phyloP scores from a whole-genome alignment of 2,797 vertebrate species.

The Paramormyrops hopkinsi region DNA sequence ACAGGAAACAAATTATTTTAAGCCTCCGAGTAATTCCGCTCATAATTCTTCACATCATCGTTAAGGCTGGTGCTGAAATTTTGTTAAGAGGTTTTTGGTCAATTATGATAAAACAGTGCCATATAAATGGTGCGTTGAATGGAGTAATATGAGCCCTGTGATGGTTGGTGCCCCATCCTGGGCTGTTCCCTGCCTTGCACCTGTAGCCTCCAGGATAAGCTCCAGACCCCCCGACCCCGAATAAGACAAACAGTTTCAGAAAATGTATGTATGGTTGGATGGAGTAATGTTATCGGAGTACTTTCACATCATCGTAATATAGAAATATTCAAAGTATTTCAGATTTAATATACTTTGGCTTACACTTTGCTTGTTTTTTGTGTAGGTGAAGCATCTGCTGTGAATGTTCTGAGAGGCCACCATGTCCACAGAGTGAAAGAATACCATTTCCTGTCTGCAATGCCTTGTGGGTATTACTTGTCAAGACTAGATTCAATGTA shows the following conservation, averaged over 20 bases:
- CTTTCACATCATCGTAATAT: not conserved
- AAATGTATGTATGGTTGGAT: not conserved
- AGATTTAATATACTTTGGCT: not conserved
- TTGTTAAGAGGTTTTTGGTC: not conserved
- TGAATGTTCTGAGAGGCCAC: not conserved
- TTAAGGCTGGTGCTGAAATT: not conserved
- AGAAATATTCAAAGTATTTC: not conserved
- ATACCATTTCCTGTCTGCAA: slow-evolving; percentile 21
- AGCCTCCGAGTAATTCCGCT: not conserved
- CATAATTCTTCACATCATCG: not conserved
- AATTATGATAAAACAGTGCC: not conserved
- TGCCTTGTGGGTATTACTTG: slow-evolving; percentile 46
- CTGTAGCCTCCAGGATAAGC: not conserved
- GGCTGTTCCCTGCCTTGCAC: not conserved
- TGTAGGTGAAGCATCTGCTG: not conserved
- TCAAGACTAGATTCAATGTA: slow-evolving; percentile 43
- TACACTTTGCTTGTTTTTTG: not conserved
- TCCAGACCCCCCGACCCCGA: not conserved
- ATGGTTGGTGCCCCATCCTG: not conserved
- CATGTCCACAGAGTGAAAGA: not conserved
- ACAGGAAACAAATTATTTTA: not conserved
- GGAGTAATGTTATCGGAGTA: not conserved
- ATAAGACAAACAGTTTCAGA: not conserved
- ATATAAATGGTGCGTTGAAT: not conserved
- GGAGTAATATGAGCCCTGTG: not conserved